Evolutionary conservation across 1,140 invertebrate genomes (phyloP).

Genomic region (Trichogramma pretiosum): DNA sequence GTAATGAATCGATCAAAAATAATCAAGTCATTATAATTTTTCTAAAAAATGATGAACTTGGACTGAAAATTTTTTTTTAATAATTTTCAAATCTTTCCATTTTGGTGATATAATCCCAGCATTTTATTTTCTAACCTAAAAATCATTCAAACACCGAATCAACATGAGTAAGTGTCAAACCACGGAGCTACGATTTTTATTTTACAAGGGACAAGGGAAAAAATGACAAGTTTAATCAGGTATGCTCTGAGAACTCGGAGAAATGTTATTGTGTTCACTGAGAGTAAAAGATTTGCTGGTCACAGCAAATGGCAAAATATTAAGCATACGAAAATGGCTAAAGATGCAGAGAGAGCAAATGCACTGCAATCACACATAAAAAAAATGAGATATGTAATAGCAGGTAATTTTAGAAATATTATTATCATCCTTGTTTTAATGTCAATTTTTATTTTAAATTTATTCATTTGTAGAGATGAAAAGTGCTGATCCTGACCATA

Average conservation of each 20-base stretch:
- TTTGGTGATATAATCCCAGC: too few species aligned
- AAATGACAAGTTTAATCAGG: slow-evolving; percentile 17
- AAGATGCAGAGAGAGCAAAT: slow-evolving; percentile 49
- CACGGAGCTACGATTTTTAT: too few species aligned
- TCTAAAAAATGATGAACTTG: too few species aligned
- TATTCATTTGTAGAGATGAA: slow-evolving; percentile 41
- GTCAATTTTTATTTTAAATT: slow-evolving; percentile 7
- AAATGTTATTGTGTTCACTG: slow-evolving; percentile 10
- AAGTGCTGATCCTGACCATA: slow-evolving; percentile 48
- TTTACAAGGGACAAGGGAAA: too few species aligned
- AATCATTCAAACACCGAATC: too few species aligned
- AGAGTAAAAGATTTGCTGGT: slow-evolving; percentile 47
- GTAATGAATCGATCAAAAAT: not conserved
- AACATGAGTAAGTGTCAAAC: too few species aligned
- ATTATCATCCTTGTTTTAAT: not conserved
- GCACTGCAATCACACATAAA: slow-evolving; percentile 41
- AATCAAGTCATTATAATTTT: not conserved
- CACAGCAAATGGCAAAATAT: slow-evolving; percentile 72
- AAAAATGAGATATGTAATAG: slow-evolving; percentile 50
- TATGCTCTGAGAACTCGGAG: not conserved
- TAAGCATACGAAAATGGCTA: slow-evolving; percentile 53
- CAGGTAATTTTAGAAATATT: slow-evolving; percentile 34
- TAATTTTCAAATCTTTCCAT: too few species aligned
- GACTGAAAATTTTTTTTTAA: too few species aligned
- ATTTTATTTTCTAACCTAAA: too few species aligned